A percentile compares a stretch with the other conserved stretches of the same genome.
These are phyloP conservation scores for Andrena flavipes DNA, from an alignment of 2,888 invertebrate species.

Conservation along the genomic window DNA sequence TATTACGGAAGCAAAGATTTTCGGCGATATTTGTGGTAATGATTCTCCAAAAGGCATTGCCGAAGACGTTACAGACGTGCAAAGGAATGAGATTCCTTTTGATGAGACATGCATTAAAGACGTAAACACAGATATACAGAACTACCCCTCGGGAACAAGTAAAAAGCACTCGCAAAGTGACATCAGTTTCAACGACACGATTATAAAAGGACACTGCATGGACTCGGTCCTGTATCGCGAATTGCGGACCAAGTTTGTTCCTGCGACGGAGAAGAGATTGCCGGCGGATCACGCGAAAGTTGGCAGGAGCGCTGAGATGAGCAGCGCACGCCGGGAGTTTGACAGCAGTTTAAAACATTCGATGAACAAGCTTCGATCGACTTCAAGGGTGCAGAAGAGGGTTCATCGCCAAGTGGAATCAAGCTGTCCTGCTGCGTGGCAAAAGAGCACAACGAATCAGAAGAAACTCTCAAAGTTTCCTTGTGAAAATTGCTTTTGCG, in stretches of 20 bases:
- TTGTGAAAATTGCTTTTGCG: conserved; percentile 21
- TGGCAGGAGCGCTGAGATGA: not conserved
- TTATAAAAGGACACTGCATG: not conserved
- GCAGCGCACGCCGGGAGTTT: not conserved
- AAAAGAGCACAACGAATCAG: not conserved
- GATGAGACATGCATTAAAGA: not conserved
- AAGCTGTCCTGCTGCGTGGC: not conserved
- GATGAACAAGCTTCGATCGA: conserved; percentile 1
- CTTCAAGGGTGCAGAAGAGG: not conserved
- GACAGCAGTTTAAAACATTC: not conserved
- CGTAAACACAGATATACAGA: not conserved
- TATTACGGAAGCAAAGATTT: not conserved
- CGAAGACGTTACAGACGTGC: not conserved
- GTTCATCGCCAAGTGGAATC: not conserved
- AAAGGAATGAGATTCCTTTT: not conserved
- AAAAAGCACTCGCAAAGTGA: conserved; percentile 27
- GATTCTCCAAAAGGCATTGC: not conserved
- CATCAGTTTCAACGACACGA: conserved; percentile 11
- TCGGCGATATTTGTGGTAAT: not conserved
- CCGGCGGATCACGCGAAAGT: not conserved
- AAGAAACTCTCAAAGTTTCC: not conserved
- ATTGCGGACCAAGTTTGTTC: not conserved
- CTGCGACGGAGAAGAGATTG: not conserved
- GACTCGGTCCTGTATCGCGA: conserved; percentile 41
- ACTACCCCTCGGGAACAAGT: not conserved